phyloP scores from a whole-genome alignment of 2,888 invertebrate species.

The Tricholauxania praeusta region DNA sequence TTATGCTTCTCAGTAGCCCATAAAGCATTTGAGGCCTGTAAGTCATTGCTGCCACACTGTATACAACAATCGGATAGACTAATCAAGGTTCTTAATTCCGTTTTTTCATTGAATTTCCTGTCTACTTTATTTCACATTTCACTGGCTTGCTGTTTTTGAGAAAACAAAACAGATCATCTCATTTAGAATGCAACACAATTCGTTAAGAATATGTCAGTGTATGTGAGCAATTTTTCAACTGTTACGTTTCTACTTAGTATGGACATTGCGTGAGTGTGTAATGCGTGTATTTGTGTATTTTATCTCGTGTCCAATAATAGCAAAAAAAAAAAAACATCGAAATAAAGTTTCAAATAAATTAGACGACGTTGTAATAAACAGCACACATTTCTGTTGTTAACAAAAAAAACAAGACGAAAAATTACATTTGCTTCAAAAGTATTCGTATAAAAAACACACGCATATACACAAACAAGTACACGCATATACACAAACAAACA shows the following conservation, averaged over 20 bases:
- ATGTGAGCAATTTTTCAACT: neutral
- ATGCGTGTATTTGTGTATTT: no score
- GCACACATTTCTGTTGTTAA: conserved; percentile 8
- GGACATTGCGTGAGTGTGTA: no score
- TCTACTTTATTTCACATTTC: no score
- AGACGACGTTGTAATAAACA: conserved; percentile 14
- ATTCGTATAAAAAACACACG: conserved; percentile 3
- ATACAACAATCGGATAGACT: no score
- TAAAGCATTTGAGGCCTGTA: no score
- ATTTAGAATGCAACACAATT: conserved; percentile 17
- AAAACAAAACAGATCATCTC: neutral
- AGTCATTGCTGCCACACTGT: no score
- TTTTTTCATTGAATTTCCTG: no score
- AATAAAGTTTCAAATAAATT: conserved; percentile 22
- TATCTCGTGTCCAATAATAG: no score
- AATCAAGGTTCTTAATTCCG: no score
- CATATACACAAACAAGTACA: neutral
- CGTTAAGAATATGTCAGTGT: neutral
- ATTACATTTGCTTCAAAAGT: conserved; percentile 1
- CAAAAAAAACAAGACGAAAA: conserved; percentile 5
- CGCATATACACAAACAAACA: neutral
- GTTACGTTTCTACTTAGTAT: neutral
- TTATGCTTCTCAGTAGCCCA: no score
- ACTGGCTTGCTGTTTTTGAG: no score
- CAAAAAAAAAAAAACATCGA: neutral